Evolutionary conservation across 2,888 invertebrate species (phyloP), one percentile per base, ranked within the genome.

Genomic region (Callimorpha dominula): DNA sequence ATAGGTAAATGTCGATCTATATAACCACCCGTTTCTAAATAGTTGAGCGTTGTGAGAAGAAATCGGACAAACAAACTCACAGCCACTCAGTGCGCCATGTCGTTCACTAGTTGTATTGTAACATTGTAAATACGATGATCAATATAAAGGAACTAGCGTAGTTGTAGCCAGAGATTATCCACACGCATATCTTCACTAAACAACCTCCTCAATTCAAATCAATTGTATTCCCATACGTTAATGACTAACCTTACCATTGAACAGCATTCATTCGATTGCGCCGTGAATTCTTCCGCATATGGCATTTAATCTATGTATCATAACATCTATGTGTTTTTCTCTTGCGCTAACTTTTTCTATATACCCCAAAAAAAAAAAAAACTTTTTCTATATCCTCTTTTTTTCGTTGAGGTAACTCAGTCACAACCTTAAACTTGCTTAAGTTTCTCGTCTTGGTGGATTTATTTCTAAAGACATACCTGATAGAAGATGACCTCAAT

Each of bases 271-370:
- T 15, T 62, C 46, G 17, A 68, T 60, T 43, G 52, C 65, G 65
- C 68, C 69, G 46, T 64, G 54, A 42, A 70, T 70, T 70, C 73
- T 66, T 62, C 69, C 69, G 65, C 71, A 71, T 71, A 60, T 42
- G n/a, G n/a, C n/a, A n/a, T n/a, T n/a, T n/a, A n/a, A n/a, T n/a
- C n/a, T n/a, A n/a, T n/a, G n/a, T n/a, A n/a, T n/a, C n/a, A n/a
- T n/a, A n/a, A n/a, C n/a, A n/a, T n/a, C 49, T 54, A 66, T 40
- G 8, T 66, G 69, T 62, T 46, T 43, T 49, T 69, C 46, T 62
- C 50, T 31, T 43, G 42, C 14, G 42, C 17, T 62, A 43, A 66
- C 65, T 49, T 20, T 54, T 68, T 50, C 43, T n/a, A 14, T 42
- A 50, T 12, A n/a, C n/a, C n/a, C n/a, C n/a, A n/a, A n/a, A n/a